Evolutionary conservation across 2,888 invertebrate species (phyloP).

Genomic region (Megaustenia siamemsis): DNA sequence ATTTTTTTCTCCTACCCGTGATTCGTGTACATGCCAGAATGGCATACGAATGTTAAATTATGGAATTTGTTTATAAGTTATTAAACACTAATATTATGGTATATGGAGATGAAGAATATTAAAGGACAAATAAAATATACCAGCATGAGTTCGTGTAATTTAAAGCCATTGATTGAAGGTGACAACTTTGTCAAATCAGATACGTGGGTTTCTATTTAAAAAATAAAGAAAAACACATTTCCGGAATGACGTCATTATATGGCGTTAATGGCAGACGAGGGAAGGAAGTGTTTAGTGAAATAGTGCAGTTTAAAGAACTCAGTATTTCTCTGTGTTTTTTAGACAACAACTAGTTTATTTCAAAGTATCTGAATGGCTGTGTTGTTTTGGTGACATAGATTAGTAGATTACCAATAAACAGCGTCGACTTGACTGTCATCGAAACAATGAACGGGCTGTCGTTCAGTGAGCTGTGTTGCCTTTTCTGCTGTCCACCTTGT

Average conservation of each 20-base stretch:
- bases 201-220: too few relatives aligned
- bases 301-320: not conserved
- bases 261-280: constrained; percentile 56
- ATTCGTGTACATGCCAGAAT: too few relatives aligned
- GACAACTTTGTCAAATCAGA: too few relatives aligned
- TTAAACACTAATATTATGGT: too few relatives aligned
- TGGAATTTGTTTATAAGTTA: too few relatives aligned
- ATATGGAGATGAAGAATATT: too few relatives aligned
- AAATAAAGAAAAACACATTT: too few relatives aligned
- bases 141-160: too few relatives aligned
- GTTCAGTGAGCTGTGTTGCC: constrained; percentile 93
- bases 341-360: constrained; percentile 23
- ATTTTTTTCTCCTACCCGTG: too few relatives aligned
- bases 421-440: not conserved
- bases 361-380: constrained; percentile 19
- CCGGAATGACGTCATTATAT: constrained; percentile 57
- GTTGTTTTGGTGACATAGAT: constrained; percentile 7
- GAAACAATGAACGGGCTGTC: constrained; percentile 79
- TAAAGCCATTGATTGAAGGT: too few relatives aligned
- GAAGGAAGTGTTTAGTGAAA: constrained; percentile 48
- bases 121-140: too few relatives aligned
- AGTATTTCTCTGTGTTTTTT: constrained; percentile 2
- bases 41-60: too few relatives aligned
- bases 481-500: constrained; percentile 99
- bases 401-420: not conserved